These are phyloP conservation scores for Epinotia demarniana DNA, from an alignment of 2,888 invertebrate genomes.

Conservation along the genomic window DNA sequence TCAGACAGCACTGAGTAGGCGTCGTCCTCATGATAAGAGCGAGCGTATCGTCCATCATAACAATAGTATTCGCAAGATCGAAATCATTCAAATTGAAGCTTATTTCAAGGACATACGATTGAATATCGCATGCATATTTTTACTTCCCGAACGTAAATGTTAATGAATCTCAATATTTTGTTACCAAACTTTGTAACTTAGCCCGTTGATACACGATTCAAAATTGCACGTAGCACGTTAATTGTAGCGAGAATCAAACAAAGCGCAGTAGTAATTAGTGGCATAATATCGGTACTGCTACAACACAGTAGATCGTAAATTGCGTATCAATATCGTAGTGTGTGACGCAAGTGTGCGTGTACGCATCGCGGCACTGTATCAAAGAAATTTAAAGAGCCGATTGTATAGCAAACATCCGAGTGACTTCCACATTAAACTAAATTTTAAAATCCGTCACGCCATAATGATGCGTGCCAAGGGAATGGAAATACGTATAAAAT, in stretches of 20 bases:
- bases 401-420: too few relatives aligned
- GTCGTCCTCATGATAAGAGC: neutral
- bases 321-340: slow-evolving; percentile 46
- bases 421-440: too few relatives aligned
- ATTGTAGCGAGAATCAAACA: neutral
- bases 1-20: neutral
- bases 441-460: too few relatives aligned
- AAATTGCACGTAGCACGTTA: neutral
- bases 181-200: neutral
- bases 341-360: slow-evolving; percentile 41
- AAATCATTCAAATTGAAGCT: neutral
- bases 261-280: neutral
- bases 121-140: neutral
- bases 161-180: neutral
- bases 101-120: neutral
- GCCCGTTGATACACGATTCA: neutral
- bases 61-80: neutral
- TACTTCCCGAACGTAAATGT: neutral
- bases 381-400: too few relatives aligned
- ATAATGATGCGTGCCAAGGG: too few relatives aligned
- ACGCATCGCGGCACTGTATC: slow-evolving; percentile 22
- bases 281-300: slow-evolving; percentile 13
- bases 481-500: too few relatives aligned
- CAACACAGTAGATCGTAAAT: slow-evolving; percentile 28
- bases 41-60: neutral